Evolutionary conservation across 2,113 vertebrate species (phyloP).

Genomic region (Takifugu bimaculatus): DNA sequence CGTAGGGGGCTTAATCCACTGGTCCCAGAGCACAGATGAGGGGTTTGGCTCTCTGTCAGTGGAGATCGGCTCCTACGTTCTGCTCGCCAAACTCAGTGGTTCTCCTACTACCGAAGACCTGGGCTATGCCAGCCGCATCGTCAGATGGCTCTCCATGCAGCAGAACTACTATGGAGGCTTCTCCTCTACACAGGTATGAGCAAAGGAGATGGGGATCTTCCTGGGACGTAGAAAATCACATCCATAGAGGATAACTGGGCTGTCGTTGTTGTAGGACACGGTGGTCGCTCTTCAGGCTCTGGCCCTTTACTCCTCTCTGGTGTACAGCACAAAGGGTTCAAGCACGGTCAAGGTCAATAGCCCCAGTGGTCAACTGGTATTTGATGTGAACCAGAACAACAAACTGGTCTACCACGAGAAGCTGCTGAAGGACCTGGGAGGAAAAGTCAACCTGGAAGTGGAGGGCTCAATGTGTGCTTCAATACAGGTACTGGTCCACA

Average conservation of each 20-base stretch:
- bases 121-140: constrained; percentile 57
- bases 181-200: constrained; percentile 80
- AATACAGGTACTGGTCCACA: constrained; percentile 64
- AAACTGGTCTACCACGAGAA: constrained; percentile 81
- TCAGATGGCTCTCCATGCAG: constrained; percentile 76
- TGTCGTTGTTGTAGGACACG: constrained; percentile 73
- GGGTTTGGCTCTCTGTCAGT: constrained; percentile 63
- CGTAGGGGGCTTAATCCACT: constrained; percentile 56
- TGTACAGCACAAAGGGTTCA: constrained; percentile 42
- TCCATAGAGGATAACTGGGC: too few species aligned
- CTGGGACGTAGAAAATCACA: too few species aligned
- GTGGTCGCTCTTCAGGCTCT: constrained; percentile 82
- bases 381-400: constrained; percentile 77
- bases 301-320: constrained; percentile 72
- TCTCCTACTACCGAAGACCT: constrained; percentile 45
- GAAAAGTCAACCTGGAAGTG: constrained; percentile 69
- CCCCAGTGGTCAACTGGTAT: constrained; percentile 50
- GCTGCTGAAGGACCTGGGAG: constrained; percentile 54
- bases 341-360: constrained; percentile 62
- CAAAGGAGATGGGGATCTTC: not conserved
- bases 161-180: constrained; percentile 83
- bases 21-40: constrained; percentile 49
- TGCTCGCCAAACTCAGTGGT: constrained; percentile 72
- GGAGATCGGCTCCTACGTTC: constrained; percentile 76
- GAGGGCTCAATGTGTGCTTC: constrained; percentile 71